phyloP scores from a whole-genome alignment of 2,888 invertebrate genomes.

The Phyllotreta striolata region DNA sequence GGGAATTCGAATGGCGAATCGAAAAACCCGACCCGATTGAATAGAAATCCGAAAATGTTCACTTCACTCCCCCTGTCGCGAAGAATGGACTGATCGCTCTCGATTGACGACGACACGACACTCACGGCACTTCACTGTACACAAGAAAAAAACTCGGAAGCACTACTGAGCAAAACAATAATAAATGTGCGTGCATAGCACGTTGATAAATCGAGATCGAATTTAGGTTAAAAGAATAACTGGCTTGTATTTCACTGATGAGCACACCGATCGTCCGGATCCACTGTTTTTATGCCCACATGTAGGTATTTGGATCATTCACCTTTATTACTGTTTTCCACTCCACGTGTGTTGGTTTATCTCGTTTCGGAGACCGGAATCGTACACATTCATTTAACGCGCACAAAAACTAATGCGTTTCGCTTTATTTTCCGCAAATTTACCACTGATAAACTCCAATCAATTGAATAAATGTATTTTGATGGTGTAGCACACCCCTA shows the following conservation, averaged over 20 bases:
- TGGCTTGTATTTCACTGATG: conserved; percentile 26
- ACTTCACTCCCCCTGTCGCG: conserved; percentile 56
- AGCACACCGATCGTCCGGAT: conserved; percentile 15
- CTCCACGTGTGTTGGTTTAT: conserved; percentile 41
- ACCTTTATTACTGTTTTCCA: conserved; percentile 40
- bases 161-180: conserved; percentile 69
- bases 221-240: conserved; percentile 24
- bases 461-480: conserved; percentile 30
- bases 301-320: conserved; percentile 43
- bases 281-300: conserved; percentile 36
- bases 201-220: conserved; percentile 43
- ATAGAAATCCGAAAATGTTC: conserved; percentile 18
- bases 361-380: conserved; percentile 17
- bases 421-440: conserved; percentile 21
- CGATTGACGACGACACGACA: conserved; percentile 54
- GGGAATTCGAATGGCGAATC: conserved; percentile 26
- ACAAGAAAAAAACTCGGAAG: conserved; percentile 32
- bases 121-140: conserved; percentile 46
- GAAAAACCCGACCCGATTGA: conserved; percentile 19
- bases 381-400: conserved; percentile 14
- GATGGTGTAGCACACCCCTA: conserved; percentile 51
- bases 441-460: conserved; percentile 20
- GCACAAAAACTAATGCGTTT: conserved; percentile 13
- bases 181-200: conserved; percentile 72
- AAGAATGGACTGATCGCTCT: conserved; percentile 63